phyloP scores from a whole-genome alignment of 2,797 vertebrate genomes.

The Tenualosa ilisha region DNA sequence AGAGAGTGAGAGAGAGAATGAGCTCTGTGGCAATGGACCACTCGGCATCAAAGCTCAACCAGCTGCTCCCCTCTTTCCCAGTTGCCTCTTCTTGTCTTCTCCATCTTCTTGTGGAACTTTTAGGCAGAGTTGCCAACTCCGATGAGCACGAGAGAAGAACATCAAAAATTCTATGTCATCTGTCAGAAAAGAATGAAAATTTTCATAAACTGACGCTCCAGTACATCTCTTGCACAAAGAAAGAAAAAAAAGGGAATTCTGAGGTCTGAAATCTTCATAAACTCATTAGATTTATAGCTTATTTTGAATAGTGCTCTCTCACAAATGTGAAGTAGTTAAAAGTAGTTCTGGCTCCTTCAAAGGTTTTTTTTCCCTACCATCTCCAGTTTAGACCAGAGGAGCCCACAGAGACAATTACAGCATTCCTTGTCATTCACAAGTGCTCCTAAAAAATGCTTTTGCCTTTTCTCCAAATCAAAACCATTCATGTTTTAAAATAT shows the following conservation, averaged over 20 bases:
- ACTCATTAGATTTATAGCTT: conserved; percentile 29
- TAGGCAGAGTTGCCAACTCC: conserved; percentile 58
- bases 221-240: conserved; percentile 53
- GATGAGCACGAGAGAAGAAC: conserved; percentile 51
- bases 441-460: background rate
- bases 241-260: conserved; percentile 33
- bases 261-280: conserved; percentile 14
- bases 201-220: conserved; percentile 56
- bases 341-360: background rate
- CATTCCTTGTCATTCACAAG: background rate
- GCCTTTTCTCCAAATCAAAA: background rate
- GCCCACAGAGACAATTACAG: background rate
- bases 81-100: conserved; percentile 43
- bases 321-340: background rate
- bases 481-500: background rate
- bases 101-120: conserved; percentile 59
- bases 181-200: conserved; percentile 58
- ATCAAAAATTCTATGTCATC: conserved; percentile 75
- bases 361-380: background rate
- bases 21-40: conserved; percentile 43
- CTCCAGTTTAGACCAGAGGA: background rate
- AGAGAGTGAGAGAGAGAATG: conserved; percentile 44
- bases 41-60: conserved; percentile 62
- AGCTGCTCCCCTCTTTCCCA: conserved; percentile 45
- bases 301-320: background rate